A percentile compares a stretch with the other conserved stretches of the same genome.
Evolutionary conservation across 2,888 invertebrate species (phyloP).

Genomic region (Drepanosiphum platanoidis): DNA sequence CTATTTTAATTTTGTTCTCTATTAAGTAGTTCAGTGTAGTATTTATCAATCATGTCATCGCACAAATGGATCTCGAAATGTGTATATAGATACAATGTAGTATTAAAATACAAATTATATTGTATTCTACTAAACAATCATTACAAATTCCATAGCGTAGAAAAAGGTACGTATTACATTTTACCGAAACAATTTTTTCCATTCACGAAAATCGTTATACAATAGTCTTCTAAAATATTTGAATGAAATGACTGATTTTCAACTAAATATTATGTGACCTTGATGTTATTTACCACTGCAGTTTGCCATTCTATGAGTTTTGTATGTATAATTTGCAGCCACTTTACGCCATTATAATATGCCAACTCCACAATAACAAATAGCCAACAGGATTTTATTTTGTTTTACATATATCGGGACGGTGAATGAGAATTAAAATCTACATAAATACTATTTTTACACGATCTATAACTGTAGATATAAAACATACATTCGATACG

Average conservation of each 20-base stretch:
- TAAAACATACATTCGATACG: no score
- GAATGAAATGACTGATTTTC: not conserved
- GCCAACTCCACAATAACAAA: no score
- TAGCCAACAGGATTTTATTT: no score
- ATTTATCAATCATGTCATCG: not conserved
- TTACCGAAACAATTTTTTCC: not conserved
- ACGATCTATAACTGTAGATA: no score
- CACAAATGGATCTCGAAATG: slow-evolving; percentile 1
- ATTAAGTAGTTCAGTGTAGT: not conserved
- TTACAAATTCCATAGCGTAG: not conserved
- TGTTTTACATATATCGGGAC: no score
- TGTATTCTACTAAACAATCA: not conserved
- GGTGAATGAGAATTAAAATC: no score
- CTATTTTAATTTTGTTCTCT: not conserved
- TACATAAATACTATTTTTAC: no score
- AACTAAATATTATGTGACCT: not conserved
- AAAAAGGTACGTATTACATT: not conserved
- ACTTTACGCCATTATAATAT: no score
- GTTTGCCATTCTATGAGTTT: no score
- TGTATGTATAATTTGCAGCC: no score
- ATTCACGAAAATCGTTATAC: not conserved
- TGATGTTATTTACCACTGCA: no score
- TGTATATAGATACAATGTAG: not conserved
- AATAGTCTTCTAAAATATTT: not conserved
- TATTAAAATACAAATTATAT: not conserved